These are phyloP conservation scores for Chaetodon trifasciatus DNA, from an alignment of 2,797 vertebrate species.

Conservation along the genomic window DNA sequence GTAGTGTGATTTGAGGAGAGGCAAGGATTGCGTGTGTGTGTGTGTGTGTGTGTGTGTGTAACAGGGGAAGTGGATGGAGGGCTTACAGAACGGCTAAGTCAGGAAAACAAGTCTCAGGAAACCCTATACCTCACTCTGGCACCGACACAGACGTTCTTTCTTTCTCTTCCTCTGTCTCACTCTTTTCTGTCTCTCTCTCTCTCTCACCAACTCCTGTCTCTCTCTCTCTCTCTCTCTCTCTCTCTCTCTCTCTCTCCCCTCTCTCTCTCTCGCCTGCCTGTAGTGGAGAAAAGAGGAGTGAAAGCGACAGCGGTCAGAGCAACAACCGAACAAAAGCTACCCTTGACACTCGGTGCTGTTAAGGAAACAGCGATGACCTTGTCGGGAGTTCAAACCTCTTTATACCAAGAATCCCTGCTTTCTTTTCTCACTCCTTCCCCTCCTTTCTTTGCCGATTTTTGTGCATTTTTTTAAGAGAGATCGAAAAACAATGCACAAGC, in stretches of 20 bases:
- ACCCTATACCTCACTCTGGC: slow-evolving; percentile 78
- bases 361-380: slow-evolving; percentile 49
- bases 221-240: slow-evolving; percentile 22
- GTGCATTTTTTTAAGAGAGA: neutral
- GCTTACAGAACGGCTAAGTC: slow-evolving; percentile 79
- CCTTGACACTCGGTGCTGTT: slow-evolving; percentile 52
- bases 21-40: slow-evolving; percentile 48
- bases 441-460: neutral
- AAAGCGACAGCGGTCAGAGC: slow-evolving; percentile 42
- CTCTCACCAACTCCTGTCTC: slow-evolving; percentile 45
- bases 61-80: slow-evolving; percentile 77
- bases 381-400: slow-evolving; percentile 21
- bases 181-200: slow-evolving; percentile 42
- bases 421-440: neutral
- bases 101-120: slow-evolving; percentile 83
- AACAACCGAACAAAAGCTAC: slow-evolving; percentile 53
- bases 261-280: slow-evolving; percentile 20
- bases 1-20: slow-evolving; percentile 73
- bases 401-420: neutral
- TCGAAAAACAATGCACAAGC: neutral
- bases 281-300: slow-evolving; percentile 45
- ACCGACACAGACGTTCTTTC: slow-evolving; percentile 75
- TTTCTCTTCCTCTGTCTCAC: slow-evolving; percentile 63
- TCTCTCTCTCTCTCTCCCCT: slow-evolving; percentile 6
- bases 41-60: slow-evolving; percentile 50